Evolutionary conservation across 2,888 invertebrate genomes (phyloP), one percentile per base, ranked within the genome.

Genomic region (Campaea margaritaria): DNA sequence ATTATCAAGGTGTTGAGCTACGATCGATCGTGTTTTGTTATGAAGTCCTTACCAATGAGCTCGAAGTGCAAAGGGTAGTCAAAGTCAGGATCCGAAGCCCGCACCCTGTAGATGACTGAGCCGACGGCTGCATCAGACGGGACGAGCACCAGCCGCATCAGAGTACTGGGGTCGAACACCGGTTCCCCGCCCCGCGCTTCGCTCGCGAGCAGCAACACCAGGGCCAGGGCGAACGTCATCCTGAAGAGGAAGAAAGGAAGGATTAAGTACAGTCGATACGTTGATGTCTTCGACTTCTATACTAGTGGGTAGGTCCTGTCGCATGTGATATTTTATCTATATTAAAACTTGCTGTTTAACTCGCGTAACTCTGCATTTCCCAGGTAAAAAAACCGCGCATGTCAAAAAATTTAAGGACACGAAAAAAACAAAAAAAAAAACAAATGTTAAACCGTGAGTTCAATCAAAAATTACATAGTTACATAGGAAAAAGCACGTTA

Each of bases 21-120:
- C 21, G 3, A 21, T 5, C 21, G 2, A 21, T 31, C 0, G 31
- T 31, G 9, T 31, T 10, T 31, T 9, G 2, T 41, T 11, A n/a
- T n/a, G n/a, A n/a, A 11, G 42, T 50, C 1, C 81, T 87, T 87
- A 94, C 95, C 95, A 68, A 95, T 94, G 68, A 97, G 94, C 75
- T 96, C 95, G 89, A 97, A 97, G 70, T 94, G 93, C 73, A 97
- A 90, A 59, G 97, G 97, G 88, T 97, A 97, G 88, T 97, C 96
- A 84, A 96, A 96, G 86, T 96, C 96, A 60, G 97, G 96, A 85
- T 98, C 97, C 71, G 96, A 96, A 65, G 97, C 97, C 78, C 97
- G 95, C 74, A 98, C 94, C 75, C 97, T 94, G 93, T 97, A 98
- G 87, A 98, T 96, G 81, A 97, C 95, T 56, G 97, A 95, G 74